phyloP scores from a whole-genome alignment of 64 coral and sea anemone genomes.

The Pachyseris speciosa region DNA sequence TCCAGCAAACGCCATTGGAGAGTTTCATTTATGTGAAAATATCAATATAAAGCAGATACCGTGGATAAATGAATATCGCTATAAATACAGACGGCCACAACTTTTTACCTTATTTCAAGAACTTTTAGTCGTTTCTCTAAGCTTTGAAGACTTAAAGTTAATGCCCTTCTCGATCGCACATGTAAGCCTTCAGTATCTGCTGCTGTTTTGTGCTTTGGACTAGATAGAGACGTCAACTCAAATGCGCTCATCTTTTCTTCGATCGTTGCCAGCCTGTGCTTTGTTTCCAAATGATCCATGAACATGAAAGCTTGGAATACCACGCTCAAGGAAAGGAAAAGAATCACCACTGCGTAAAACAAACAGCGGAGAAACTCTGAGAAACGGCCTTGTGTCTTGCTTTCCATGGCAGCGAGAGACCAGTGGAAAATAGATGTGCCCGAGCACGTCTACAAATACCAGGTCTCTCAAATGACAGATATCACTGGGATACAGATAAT shows the following conservation, averaged over 20 bases:
- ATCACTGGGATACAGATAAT: too few species aligned
- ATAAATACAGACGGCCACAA: too few species aligned
- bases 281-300: neutral
- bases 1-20: too few species aligned
- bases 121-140: conserved; percentile 8
- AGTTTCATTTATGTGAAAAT: too few species aligned
- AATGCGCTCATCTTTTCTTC: neutral
- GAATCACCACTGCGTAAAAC: neutral
- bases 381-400: neutral
- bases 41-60: too few species aligned
- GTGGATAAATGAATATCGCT: too few species aligned
- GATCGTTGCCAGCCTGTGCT: neutral
- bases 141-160: neutral
- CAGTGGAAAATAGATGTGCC: too few species aligned
- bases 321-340: neutral
- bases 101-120: conserved; percentile 23
- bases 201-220: too few species aligned
- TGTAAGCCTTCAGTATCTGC: neutral
- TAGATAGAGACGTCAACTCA: too few species aligned
- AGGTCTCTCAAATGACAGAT: too few species aligned
- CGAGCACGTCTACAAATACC: too few species aligned
- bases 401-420: neutral
- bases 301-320: neutral
- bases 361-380: neutral
- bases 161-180: neutral